phyloP scores from a whole-genome alignment of 2,113 vertebrate species.

The Eublepharis macularius region DNA sequence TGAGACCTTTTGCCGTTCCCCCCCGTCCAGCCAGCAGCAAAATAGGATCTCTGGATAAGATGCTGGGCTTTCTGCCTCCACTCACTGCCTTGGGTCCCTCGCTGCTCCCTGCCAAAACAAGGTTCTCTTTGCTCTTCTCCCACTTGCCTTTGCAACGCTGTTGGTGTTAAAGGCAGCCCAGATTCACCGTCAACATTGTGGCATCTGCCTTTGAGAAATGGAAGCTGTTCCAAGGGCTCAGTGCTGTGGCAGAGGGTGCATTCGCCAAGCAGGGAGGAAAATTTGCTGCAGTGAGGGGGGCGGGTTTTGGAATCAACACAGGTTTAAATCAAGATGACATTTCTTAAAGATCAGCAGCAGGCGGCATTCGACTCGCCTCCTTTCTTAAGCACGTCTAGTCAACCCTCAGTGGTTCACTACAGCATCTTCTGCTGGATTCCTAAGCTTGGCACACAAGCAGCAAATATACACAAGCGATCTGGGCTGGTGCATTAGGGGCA shows the following conservation, averaged over 20 bases:
- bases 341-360: constrained; percentile 2
- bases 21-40: not conserved
- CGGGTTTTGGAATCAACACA: constrained; percentile 17
- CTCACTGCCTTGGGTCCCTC: constrained; percentile 4
- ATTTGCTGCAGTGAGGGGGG: constrained; percentile 38
- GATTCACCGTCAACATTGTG: constrained; percentile 37
- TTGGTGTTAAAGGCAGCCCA: constrained; percentile 36
- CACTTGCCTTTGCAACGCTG: constrained; percentile 25
- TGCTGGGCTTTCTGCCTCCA: constrained; percentile 21
- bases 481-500: accelerated
- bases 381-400: accelerated
- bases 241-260: not conserved
- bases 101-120: accelerated
- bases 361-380: not conserved
- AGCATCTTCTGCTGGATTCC: not conserved
- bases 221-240: constrained; percentile 38
- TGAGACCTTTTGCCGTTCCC: not conserved
- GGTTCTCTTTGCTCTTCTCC: constrained; percentile 4
- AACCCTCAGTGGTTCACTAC: accelerated
- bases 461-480: accelerated
- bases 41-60: not conserved
- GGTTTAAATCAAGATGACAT: constrained; percentile 42
- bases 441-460: not conserved
- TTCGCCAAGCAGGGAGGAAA: constrained; percentile 9
- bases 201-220: constrained; percentile 47